phyloP scores from a whole-genome alignment of 1,140 invertebrate species.

The Nebria ingens region DNA sequence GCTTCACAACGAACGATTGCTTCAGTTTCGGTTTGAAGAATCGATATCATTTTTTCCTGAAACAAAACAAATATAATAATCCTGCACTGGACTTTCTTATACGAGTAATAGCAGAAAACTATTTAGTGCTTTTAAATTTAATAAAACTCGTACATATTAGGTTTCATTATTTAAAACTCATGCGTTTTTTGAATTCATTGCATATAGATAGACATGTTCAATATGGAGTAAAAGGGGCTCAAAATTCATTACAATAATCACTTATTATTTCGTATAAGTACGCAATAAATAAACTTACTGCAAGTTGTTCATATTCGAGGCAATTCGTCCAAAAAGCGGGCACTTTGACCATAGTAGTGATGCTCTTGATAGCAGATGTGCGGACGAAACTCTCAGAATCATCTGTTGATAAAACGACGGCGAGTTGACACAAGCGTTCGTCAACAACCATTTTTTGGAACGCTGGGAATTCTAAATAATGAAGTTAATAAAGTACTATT shows the following conservation, averaged over 20 bases:
- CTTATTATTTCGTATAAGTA: not conserved
- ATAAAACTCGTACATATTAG: too few species aligned
- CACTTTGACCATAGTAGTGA: slow-evolving; percentile 53
- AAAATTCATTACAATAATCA: not conserved
- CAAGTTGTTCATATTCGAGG: slow-evolving; percentile 46
- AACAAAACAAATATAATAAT: too few species aligned
- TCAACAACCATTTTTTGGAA: slow-evolving; percentile 60
- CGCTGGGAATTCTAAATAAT: slow-evolving; percentile 58
- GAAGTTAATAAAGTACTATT: slow-evolving; percentile 4
- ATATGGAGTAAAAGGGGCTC: not conserved
- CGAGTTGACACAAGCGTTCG: slow-evolving; percentile 50
- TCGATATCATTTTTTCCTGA: slow-evolving; percentile 49
- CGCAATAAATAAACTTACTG: slow-evolving; percentile 38
- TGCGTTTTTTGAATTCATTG: too few species aligned
- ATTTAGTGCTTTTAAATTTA: too few species aligned
- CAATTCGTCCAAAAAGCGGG: slow-evolving; percentile 51
- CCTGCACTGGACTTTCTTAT: too few species aligned
- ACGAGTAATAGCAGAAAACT: too few species aligned
- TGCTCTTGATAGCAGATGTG: slow-evolving; percentile 57
- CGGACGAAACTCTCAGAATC: slow-evolving; percentile 63
- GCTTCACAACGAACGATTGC: slow-evolving; percentile 63
- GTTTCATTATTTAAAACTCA: too few species aligned
- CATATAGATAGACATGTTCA: too few species aligned
- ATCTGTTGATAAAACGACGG: slow-evolving; percentile 49
- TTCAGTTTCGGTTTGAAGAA: slow-evolving; percentile 58